A percentile compares a stretch with the other conserved stretches of the same genome.
Evolutionary conservation across 64 coral and sea anemone genomes (phyloP).

Genomic region (Montipora efflorescens): DNA sequence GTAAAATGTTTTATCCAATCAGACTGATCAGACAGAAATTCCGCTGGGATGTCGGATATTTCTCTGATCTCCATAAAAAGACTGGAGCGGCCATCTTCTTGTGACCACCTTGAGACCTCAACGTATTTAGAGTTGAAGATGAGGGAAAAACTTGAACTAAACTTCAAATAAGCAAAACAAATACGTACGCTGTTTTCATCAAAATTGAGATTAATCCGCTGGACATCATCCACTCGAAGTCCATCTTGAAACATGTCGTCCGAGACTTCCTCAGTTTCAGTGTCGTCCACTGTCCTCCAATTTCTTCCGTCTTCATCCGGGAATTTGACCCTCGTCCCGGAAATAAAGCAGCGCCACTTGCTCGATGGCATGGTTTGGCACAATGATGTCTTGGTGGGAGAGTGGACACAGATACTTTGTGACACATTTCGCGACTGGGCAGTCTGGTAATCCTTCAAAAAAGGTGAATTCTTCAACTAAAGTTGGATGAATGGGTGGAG

Average conservation of each 20-base stretch:
- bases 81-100: too few relatives aligned
- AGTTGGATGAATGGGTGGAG: too few relatives aligned
- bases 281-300: conserved; percentile 39
- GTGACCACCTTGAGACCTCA: too few relatives aligned
- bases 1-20: too few relatives aligned
- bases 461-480: background rate
- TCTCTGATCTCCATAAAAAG: too few relatives aligned
- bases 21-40: too few relatives aligned
- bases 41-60: too few relatives aligned
- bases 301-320: conserved; percentile 53
- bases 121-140: too few relatives aligned
- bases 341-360: conserved; percentile 67
- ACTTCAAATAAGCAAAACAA: too few relatives aligned
- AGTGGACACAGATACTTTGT: conserved; percentile 23
- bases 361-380: background rate
- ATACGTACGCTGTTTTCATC: conserved; percentile 15
- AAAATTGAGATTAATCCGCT: conserved; percentile 14
- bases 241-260: conserved; percentile 20
- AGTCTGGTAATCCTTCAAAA: background rate
- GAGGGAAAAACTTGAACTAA: too few relatives aligned
- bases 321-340: conserved; percentile 52
- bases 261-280: conserved; percentile 46
- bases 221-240: background rate
- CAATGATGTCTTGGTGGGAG: background rate
- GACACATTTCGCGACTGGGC: conserved; percentile 1